Conservation (phyloP, 2,888 invertebrate species). For the Cyclophora albipunctata region DNA sequence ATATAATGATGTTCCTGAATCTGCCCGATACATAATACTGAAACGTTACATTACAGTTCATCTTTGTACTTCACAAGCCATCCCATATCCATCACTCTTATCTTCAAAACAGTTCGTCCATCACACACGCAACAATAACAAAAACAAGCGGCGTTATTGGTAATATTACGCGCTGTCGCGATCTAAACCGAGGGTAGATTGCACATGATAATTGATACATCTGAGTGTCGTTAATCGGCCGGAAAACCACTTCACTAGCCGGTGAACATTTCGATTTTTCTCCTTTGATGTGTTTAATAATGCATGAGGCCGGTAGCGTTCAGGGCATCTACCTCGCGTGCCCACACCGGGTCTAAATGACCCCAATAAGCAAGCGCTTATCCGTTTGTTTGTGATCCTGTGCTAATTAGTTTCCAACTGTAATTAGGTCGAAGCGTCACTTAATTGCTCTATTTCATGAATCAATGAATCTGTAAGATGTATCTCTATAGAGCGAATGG, state of each 20-base stretch:
- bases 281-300: constrained; percentile 75
- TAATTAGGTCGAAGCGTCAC: constrained; percentile 4
- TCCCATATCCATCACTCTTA: too few relatives aligned
- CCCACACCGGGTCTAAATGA: constrained; percentile 1
- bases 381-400: constrained; percentile 7
- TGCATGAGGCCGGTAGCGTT: constrained; percentile 52
- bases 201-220: constrained; percentile 62
- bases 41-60: too few relatives aligned
- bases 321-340: constrained; percentile 28
- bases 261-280: constrained; percentile 73
- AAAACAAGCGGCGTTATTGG: too few relatives aligned
- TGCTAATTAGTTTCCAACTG: constrained; percentile 6
- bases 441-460: constrained; percentile 2
- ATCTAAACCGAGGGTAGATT: constrained; percentile 6
- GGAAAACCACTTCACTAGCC: constrained; percentile 69
- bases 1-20: too few relatives aligned
- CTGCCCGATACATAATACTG: too few relatives aligned
- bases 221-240: constrained; percentile 58
- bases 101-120: too few relatives aligned
- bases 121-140: too few relatives aligned
- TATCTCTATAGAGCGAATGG: too few relatives aligned
- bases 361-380: not conserved
- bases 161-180: too few relatives aligned
- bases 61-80: too few relatives aligned
- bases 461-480: constrained; percentile 7